phyloP scores from a whole-genome alignment of 1,140 invertebrate species.

The Macrobrachium nipponense region DNA sequence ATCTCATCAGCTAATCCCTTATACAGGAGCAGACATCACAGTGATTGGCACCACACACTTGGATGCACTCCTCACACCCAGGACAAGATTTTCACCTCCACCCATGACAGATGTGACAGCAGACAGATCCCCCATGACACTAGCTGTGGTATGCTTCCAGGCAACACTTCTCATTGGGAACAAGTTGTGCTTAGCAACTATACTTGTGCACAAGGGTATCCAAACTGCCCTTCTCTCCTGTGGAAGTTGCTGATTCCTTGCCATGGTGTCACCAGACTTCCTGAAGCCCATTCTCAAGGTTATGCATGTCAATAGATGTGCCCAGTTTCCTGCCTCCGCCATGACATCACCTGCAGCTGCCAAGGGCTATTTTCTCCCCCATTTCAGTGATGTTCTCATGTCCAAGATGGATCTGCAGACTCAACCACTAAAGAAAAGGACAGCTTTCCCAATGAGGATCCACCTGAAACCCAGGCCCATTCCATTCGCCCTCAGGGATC shows the following conservation, averaged over 20 bases:
- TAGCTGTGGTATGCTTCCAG: conserved; percentile 1
- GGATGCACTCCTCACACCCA: neutral
- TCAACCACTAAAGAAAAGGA: neutral
- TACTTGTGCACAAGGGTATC: neutral
- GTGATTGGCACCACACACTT: neutral
- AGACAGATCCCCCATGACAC: conserved; percentile 12
- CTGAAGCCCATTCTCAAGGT: conserved; percentile 12
- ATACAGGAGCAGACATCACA: too few species aligned
- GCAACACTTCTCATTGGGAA: neutral
- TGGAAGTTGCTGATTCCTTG: neutral
- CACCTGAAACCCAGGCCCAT: conserved; percentile 1
- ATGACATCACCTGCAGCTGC: neutral
- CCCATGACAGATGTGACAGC: neutral
- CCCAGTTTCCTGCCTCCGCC: neutral
- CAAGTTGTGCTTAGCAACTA: neutral
- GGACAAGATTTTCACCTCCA: neutral
- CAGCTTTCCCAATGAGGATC: neutral
- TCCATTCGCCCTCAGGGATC: neutral
- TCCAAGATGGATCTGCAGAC: neutral
- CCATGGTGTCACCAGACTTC: conserved; percentile 9
- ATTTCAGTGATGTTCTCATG: neutral
- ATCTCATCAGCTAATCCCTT: too few species aligned
- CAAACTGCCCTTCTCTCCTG: conserved; percentile 21
- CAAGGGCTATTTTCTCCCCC: neutral
- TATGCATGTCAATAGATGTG: conserved; percentile 1